These are phyloP conservation scores for Phrixothrix hirtus DNA, from an alignment of 2,888 invertebrate species.

Conservation along the genomic window DNA sequence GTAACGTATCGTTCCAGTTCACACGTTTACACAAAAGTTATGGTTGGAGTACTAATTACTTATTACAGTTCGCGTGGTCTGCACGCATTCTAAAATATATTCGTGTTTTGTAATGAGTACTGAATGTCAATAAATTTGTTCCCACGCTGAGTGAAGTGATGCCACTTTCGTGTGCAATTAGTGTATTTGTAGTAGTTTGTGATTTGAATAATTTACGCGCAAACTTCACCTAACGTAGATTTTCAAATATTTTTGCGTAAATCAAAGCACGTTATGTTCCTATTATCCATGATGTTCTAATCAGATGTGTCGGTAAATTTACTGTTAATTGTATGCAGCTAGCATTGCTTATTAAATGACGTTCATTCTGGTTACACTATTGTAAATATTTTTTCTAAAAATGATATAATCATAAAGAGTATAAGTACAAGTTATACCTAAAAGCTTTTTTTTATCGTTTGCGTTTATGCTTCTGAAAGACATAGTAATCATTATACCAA, in stretches of 20 bases:
- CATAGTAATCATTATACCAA: not conserved
- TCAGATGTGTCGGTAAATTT: not conserved
- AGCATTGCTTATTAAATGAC: no score
- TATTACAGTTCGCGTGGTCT: conserved; percentile 18
- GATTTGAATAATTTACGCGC: not conserved
- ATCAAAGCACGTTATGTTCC: no score
- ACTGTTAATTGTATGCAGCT: no score
- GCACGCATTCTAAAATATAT: conserved; percentile 21
- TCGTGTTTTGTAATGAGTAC: conserved; percentile 27
- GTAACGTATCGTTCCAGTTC: conserved; percentile 6
- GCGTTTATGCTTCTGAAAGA: not conserved
- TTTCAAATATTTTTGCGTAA: no score
- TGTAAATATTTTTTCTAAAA: not conserved
- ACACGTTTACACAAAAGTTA: conserved; percentile 7
- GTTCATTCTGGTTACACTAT: no score
- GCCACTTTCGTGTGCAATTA: conserved; percentile 11
- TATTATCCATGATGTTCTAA: no score
- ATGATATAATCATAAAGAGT: not conserved
- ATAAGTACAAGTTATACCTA: not conserved
- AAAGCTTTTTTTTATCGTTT: not conserved
- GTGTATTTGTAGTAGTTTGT: not conserved
- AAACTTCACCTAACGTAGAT: not conserved
- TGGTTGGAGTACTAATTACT: conserved; percentile 16
- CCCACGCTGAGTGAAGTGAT: conserved; percentile 33
- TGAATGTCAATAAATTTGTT: conserved; percentile 39